A percentile compares a stretch with the other conserved stretches of the same genome.
Conservation (phyloP, 1,140 invertebrate species). For the Coptotermes formosanus region DNA sequence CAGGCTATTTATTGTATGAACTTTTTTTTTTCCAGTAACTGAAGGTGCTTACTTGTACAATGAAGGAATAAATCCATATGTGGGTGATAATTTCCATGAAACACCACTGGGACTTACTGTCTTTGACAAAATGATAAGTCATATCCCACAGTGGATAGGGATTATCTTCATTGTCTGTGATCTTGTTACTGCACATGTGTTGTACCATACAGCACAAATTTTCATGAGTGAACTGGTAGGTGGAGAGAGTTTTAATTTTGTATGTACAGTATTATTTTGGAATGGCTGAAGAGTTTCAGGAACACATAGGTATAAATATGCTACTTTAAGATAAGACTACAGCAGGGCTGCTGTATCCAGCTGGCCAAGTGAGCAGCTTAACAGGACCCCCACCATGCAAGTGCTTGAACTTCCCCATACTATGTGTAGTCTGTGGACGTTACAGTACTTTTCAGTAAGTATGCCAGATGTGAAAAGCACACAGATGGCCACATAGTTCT, state of each 20-base stretch:
- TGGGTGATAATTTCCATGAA: slow-evolving; percentile 90
- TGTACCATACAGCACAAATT: slow-evolving; percentile 65
- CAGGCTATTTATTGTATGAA: too few species aligned
- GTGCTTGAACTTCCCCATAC: too few species aligned
- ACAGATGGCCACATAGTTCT: too few species aligned
- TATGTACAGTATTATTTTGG: not conserved
- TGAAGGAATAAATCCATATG: slow-evolving; percentile 82
- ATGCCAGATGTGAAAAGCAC: too few species aligned
- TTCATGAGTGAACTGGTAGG: slow-evolving; percentile 64
- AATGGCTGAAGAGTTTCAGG: not conserved
- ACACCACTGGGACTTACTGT: slow-evolving; percentile 71
- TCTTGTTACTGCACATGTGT: slow-evolving; percentile 67
- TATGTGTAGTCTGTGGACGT: too few species aligned
- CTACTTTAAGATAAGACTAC: too few species aligned
- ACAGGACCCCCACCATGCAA: too few species aligned
- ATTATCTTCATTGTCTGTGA: slow-evolving; percentile 72
- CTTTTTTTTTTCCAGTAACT: slow-evolving; percentile 59
- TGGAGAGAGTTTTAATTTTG: not conserved
- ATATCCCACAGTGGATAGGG: slow-evolving; percentile 56
- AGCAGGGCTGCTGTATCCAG: too few species aligned
- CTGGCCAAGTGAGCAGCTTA: too few species aligned
- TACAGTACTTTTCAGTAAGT: too few species aligned
- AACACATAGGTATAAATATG: too few species aligned
- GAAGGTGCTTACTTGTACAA: slow-evolving; percentile 83
- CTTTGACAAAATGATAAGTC: slow-evolving; percentile 69